These are phyloP conservation scores for Myrmecophaga tridactyla DNA, from an alignment of 2,113 vertebrate species.

Conservation along the genomic window DNA sequence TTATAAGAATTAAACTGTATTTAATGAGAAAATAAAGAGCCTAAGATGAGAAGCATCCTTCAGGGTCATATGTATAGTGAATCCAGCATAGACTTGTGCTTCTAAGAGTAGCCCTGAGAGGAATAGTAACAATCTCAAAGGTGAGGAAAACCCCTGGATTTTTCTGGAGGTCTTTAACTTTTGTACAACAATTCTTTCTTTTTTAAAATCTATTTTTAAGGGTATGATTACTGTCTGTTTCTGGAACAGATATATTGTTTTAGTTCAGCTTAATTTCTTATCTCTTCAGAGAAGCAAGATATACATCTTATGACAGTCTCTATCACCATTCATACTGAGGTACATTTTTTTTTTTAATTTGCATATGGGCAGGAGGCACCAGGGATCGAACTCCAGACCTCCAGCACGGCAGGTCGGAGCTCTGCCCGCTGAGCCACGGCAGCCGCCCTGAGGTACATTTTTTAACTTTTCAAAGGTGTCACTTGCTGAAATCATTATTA, in stretches of 20 bases:
- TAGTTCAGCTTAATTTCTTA: slow-evolving; percentile 26
- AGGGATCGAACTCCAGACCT: no score
- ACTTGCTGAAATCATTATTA: slow-evolving; percentile 50
- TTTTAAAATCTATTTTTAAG: not conserved
- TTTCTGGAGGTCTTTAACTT: not conserved
- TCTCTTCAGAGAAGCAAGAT: slow-evolving; percentile 24
- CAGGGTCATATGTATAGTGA: not conserved
- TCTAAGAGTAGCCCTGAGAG: slow-evolving; percentile 26
- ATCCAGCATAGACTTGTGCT: not conserved
- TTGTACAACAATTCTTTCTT: not conserved
- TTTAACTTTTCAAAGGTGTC: not conserved
- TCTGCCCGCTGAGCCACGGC: no score
- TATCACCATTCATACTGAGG: not conserved
- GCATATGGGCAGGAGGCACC: no score
- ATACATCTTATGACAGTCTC: not conserved
- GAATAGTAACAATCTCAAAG: not conserved
- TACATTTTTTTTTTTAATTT: not conserved
- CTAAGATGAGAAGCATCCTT: slow-evolving; percentile 29
- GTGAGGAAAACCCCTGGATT: not conserved
- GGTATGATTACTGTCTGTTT: slow-evolving; percentile 9
- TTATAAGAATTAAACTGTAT: no score
- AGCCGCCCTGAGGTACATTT: not conserved
- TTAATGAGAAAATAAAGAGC: no score
- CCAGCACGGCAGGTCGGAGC: no score
- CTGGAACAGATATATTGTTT: not conserved